phyloP scores from a whole-genome alignment of 2,113 vertebrate genomes.

The Rhinopomastus cyanomelas region DNA sequence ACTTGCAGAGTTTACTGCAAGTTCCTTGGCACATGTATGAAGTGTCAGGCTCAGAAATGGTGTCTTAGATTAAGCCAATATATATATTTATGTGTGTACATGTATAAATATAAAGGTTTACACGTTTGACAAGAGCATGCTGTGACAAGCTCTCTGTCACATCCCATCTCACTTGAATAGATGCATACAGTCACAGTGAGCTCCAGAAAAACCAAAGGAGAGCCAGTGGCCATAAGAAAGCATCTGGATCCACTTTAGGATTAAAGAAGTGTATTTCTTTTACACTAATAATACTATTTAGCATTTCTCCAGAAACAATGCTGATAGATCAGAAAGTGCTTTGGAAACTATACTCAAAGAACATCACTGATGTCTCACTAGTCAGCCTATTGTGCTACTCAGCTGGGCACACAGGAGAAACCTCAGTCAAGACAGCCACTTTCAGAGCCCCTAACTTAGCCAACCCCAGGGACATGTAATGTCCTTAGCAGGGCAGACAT shows the following conservation, averaged over 20 bases:
- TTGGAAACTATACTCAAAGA: background rate
- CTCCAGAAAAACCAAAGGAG: slow-evolving; percentile 11
- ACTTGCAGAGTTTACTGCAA: background rate
- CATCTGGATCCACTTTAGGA: slow-evolving; percentile 62
- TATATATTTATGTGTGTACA: background rate
- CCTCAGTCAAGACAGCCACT: rapidly evolving
- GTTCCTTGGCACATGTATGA: background rate
- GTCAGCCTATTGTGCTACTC: background rate
- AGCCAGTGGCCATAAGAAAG: background rate
- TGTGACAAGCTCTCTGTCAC: slow-evolving; percentile 21
- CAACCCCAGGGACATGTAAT: background rate
- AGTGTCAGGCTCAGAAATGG: background rate
- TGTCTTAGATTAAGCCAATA: background rate
- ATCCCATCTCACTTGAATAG: slow-evolving; percentile 21
- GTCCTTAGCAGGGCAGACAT: background rate
- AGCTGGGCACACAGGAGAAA: background rate
- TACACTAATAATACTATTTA: slow-evolving; percentile 48
- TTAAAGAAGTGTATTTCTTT: slow-evolving; percentile 46
- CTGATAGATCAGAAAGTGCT: background rate
- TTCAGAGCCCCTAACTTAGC: background rate
- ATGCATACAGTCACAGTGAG: background rate
- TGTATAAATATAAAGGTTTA: background rate
- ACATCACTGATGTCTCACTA: background rate
- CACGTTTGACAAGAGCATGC: slow-evolving; percentile 1
- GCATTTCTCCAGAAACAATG: slow-evolving; percentile 27